A percentile compares a stretch with the other conserved stretches of the same genome.
These are phyloP conservation scores for Venturia canescens DNA, from an alignment of 1,140 invertebrate species.

Conservation along the genomic window DNA sequence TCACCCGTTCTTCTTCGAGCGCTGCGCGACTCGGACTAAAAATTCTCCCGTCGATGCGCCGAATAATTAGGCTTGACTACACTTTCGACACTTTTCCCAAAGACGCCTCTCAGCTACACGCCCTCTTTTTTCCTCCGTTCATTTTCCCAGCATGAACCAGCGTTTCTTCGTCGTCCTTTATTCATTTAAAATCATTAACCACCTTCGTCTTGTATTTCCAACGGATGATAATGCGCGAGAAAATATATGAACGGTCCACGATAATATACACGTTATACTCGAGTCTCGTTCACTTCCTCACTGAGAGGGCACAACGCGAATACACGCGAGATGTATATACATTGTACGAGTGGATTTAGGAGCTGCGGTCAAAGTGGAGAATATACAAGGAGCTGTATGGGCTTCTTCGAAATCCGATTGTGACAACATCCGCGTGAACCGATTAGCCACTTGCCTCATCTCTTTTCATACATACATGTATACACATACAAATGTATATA, in stretches of 20 bases:
- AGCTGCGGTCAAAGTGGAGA: constrained; percentile 29
- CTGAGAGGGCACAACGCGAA: not conserved
- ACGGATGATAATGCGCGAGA: not conserved
- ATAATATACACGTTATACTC: not conserved
- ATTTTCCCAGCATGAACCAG: not conserved
- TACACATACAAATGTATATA: constrained; percentile 8
- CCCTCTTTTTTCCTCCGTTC: constrained; percentile 24
- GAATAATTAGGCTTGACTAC: constrained; percentile 51
- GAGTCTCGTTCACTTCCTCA: not conserved
- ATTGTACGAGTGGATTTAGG: constrained; percentile 29
- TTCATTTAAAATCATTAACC: no score
- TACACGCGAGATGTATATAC: not conserved
- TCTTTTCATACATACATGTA: not conserved
- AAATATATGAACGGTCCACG: not conserved
- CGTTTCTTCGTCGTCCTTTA: no score
- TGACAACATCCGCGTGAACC: constrained; percentile 70
- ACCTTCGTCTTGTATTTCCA: not conserved
- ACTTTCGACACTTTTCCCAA: constrained; percentile 46
- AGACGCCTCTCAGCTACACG: not conserved
- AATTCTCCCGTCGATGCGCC: constrained; percentile 36
- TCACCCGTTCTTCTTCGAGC: not conserved
- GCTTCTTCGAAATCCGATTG: constrained; percentile 64
- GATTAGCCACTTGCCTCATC: constrained; percentile 69
- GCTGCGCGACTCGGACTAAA: constrained; percentile 37
- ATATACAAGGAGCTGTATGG: constrained; percentile 34